Evolutionary conservation across 2,797 vertebrate species (phyloP).

Genomic region (Melanotaenia trifasciata): DNA sequence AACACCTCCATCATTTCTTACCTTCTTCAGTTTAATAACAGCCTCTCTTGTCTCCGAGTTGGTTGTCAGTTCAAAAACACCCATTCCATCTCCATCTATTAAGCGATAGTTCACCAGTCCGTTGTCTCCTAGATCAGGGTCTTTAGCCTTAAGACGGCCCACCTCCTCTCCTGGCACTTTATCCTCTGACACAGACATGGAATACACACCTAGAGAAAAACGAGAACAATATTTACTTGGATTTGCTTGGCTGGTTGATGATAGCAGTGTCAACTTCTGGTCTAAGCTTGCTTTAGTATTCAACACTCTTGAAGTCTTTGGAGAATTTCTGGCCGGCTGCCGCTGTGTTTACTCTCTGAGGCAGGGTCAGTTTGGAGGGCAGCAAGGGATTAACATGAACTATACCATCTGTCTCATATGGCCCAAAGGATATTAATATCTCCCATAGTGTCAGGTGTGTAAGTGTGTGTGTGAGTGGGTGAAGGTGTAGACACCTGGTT

Average conservation of each 20-base stretch:
- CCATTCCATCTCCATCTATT: slow-evolving; percentile 91
- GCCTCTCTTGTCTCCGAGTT: slow-evolving; percentile 96
- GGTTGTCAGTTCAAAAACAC: slow-evolving; percentile 91
- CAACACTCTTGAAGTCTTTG: slow-evolving; percentile 33
- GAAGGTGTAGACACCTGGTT: slow-evolving; percentile 63
- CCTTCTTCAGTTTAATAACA: slow-evolving; percentile 96
- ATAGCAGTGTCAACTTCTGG: slow-evolving; percentile 14
- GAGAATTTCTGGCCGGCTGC: slow-evolving; percentile 50
- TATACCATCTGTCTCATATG: slow-evolving; percentile 70
- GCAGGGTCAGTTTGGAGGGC: slow-evolving; percentile 66
- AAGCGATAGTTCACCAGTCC: slow-evolving; percentile 92
- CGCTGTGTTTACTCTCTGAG: slow-evolving; percentile 61
- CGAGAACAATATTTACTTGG: not conserved
- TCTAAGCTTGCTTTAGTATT: slow-evolving; percentile 33
- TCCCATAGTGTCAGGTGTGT: slow-evolving; percentile 60
- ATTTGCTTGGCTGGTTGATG: not conserved
- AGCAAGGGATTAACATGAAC: slow-evolving; percentile 62
- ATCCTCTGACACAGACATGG: slow-evolving; percentile 91
- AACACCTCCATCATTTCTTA: slow-evolving; percentile 54
- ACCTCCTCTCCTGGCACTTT: slow-evolving; percentile 87
- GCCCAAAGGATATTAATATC: slow-evolving; percentile 67
- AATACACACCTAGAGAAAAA: slow-evolving; percentile 85
- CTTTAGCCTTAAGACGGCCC: slow-evolving; percentile 91
- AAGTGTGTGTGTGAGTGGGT: slow-evolving; percentile 39
- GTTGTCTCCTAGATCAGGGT: slow-evolving; percentile 94